Base-by-base conservation (phyloP, 1,140 invertebrate species). In the Eumeta japonica region DNA sequence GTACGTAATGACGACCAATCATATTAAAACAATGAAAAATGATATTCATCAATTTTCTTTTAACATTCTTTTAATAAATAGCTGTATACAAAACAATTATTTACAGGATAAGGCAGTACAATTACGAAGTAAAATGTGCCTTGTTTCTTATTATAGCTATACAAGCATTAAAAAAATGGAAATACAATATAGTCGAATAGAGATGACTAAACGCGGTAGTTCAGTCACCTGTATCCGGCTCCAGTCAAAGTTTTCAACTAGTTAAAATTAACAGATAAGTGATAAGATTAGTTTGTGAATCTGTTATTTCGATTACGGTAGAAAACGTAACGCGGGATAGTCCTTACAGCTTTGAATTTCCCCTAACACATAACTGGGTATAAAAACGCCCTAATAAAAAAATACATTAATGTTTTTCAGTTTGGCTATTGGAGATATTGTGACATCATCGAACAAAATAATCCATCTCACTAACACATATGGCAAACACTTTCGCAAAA, bases 81-180 rank as follows among this genome's bases (percentile, higher is more conserved):
- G 67, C 67, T 72, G 70, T 74, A 72, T 74, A 74, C 70, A 74
- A 74, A 74, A 72, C 65, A 74, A 68, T 70, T 74, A 74, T 74
- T 72, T 74, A 74, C 70, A 74, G 61, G 58, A 54, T 67, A 71
- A 72, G 70, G 67, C 70, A 72, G 64, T 68, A 68, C 56, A 60
- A 62, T 62, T 63, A 71, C 70, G 63, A 58, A 59, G 62, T 71
- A 67, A 65, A 65, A 53, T 58, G 65, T 62, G 64, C 65, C 65
- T 66, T 46, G 53, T 58, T 62, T 67, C 66, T 65, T 48, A 59
- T 67, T 62, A 24, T 7, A 68, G 62, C 68, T 73, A 68, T 70
- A 73, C 68, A 73, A 73, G 66, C 68, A 45, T 59, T 68, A 71
- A 63, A 72, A 52, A 72, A 64, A 63, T 59, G 52, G 56, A 46